Percentiles rank a stretch among this genome's conserved stretches.
phyloP scores from a whole-genome alignment of 2,797 vertebrate species.

The Coracias cyanogaster region DNA sequence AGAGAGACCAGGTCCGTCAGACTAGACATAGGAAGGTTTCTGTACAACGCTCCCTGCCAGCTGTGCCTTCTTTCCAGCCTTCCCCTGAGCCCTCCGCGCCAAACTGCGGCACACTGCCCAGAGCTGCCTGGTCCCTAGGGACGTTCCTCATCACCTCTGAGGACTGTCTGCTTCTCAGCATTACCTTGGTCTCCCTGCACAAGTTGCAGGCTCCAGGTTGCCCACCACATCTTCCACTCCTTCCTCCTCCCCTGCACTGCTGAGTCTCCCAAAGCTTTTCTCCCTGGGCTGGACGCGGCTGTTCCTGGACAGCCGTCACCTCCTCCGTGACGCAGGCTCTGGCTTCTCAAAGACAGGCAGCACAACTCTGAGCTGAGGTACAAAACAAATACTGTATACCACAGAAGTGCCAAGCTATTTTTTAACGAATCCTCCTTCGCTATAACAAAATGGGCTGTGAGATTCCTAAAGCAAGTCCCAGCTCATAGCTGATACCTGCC shows the following conservation, averaged over 20 bases:
- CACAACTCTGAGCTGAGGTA: not conserved
- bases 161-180: not conserved
- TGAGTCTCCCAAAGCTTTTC: not conserved
- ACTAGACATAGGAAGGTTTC: not conserved
- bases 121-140: not conserved
- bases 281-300: not conserved
- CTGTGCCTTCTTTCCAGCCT: not conserved
- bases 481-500: not conserved
- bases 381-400: not conserved
- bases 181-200: not conserved
- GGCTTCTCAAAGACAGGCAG: not conserved
- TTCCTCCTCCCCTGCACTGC: not conserved
- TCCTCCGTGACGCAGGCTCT: not conserved
- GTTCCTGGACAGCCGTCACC: not conserved
- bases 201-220: not conserved
- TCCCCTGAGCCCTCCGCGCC: not conserved
- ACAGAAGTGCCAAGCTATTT: not conserved
- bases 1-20: not conserved
- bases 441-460: not conserved
- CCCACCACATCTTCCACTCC: not conserved
- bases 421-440: not conserved
- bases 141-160: not conserved
- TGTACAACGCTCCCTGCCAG: too few species aligned
- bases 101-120: not conserved
- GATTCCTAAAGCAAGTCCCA: not conserved